phyloP scores from a whole-genome alignment of 64 coral and sea anemone genomes.

The Stylophora pistillata region DNA sequence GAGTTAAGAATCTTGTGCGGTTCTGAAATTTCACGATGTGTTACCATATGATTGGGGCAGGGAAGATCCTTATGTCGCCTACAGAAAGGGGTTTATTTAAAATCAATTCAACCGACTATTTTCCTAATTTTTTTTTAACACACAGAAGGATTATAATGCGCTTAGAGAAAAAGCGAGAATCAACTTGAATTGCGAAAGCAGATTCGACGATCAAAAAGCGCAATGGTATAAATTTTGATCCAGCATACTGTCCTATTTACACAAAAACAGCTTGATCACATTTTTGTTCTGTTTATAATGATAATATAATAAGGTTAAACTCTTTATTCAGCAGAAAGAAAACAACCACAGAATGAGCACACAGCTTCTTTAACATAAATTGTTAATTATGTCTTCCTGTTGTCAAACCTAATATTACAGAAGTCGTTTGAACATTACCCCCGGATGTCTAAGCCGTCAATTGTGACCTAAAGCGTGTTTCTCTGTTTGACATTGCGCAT shows the following conservation, averaged over 20 bases:
- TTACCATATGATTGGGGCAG: too few relatives aligned
- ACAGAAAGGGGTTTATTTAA: not conserved
- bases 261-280: slow-evolving; percentile 11
- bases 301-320: slow-evolving; percentile 42
- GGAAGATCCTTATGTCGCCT: not conserved
- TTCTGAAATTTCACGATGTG: too few relatives aligned
- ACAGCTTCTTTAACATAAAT: slow-evolving; percentile 16
- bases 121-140: not conserved
- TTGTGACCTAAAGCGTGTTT: not conserved
- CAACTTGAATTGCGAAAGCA: not conserved
- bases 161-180: not conserved
- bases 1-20: too few relatives aligned
- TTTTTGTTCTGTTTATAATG: slow-evolving; percentile 39
- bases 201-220: slow-evolving; percentile 1
- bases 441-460: slow-evolving; percentile 5
- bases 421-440: not conserved
- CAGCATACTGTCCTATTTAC: slow-evolving; percentile 18
- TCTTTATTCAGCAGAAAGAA: slow-evolving; percentile 20
- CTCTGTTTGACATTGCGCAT: not conserved
- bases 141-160: not conserved
- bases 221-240: not conserved
- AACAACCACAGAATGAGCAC: slow-evolving; percentile 17
- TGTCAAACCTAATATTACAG: slow-evolving; percentile 5
- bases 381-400: slow-evolving; percentile 44
- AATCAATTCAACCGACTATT: not conserved